Evolutionary conservation across 1,140 invertebrate species (phyloP), one percentile per base, ranked within the genome.

Genomic region (Caerostris extrusa): DNA sequence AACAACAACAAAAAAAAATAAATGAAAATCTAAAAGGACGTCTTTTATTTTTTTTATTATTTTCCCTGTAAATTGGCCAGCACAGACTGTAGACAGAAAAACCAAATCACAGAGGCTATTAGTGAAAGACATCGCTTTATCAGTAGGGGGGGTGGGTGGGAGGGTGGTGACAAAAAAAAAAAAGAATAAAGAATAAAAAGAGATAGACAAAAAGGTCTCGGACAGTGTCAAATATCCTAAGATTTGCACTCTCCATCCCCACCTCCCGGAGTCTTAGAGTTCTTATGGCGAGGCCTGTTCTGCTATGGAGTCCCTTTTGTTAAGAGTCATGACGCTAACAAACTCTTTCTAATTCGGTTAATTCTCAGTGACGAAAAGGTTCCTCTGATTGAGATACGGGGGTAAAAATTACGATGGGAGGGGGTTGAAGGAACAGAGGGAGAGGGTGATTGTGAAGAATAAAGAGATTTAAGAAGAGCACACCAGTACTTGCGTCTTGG

Each of bases 181-280:
- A 64, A 64, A n/a, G 50, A 69, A 90, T 77, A 19, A 90, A 90
- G 77, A 90, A 69, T 58, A 60, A 77, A 90, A 77, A 56, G 55
- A 7, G 56, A 50, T 6, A 57, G 61, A 58, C 56, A 88, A 12
- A n/a, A 88, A 88, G 56, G 60, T 57, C 55, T 77, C 14, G 89
- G 89, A 90, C 89, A 90, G 89, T 90, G 67, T 90, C 89, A 90
- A 90, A 90, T 90, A 90, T 90, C 89, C 89, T 67, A 67, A 67
- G 12, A 67, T 34, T 34, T 34, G 0, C 34, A 0, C 34, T 10
- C 71, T 81, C 34, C 34, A 0, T 34, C 34, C 34, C 34, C 0
- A 34, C 34, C 17, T 14, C 7, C 61, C 61, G 61, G 71, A 19
- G 0, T 34, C 34, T n/a, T n/a, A n/a, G 50, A 8, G 10, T 81